These are phyloP conservation scores for Mythimna albipuncta DNA, from an alignment of 2,888 invertebrate species.

Conservation along the genomic window DNA sequence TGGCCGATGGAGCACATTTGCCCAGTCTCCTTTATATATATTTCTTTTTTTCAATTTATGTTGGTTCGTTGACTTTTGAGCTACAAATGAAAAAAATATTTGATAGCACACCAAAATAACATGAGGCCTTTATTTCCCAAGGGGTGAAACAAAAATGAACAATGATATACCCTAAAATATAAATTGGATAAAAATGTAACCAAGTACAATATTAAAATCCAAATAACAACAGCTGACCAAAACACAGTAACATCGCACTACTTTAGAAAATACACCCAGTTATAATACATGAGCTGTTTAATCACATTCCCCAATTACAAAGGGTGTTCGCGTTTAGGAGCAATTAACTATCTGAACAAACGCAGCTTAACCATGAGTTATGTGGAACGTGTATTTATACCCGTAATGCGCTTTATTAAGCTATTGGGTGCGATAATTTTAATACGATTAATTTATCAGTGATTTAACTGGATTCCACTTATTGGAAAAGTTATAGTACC, in stretches of 20 bases:
- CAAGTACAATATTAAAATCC: too few relatives aligned
- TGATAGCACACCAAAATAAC: too few relatives aligned
- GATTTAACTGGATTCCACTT: neutral
- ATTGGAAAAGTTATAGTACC: neutral
- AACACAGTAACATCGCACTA: neutral
- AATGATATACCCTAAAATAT: too few relatives aligned
- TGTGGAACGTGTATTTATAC: conserved; percentile 34
- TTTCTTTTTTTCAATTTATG: neutral
- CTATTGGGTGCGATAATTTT: conserved; percentile 47
- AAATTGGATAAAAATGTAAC: too few relatives aligned
- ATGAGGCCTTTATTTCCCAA: too few relatives aligned
- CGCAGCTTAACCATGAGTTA: conserved; percentile 48
- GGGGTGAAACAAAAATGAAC: too few relatives aligned
- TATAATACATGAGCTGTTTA: conserved; percentile 23
- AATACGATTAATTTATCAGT: conserved; percentile 44
- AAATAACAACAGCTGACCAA: neutral
- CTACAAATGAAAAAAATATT: too few relatives aligned
- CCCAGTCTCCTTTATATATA: neutral
- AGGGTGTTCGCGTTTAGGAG: conserved; percentile 29
- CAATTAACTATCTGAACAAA: conserved; percentile 50
- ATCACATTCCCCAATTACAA: conserved; percentile 37
- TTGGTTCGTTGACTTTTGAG: too few relatives aligned
- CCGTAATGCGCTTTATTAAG: conserved; percentile 49
- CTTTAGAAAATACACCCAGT: conserved; percentile 7
- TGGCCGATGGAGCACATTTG: neutral